phyloP scores from a whole-genome alignment of 2,113 vertebrate species.

The Stegostoma tigrinum region DNA sequence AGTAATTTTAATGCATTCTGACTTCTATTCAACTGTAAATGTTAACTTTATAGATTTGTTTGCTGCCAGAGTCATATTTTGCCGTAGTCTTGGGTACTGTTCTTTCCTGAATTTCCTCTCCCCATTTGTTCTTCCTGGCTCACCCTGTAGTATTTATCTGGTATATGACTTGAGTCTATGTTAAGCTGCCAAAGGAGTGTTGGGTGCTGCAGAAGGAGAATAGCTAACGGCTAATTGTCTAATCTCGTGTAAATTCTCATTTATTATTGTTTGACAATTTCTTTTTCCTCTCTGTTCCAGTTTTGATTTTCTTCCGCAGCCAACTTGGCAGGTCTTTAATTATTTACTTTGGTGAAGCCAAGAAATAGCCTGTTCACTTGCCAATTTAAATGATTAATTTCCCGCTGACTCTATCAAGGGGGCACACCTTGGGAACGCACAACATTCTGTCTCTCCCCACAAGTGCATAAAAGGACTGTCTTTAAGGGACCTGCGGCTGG shows the following conservation, averaged over 20 bases:
- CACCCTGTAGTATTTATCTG: background rate
- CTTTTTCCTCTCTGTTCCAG: background rate
- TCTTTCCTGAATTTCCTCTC: background rate
- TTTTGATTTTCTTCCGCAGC: background rate
- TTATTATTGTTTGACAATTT: background rate
- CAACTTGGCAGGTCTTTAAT: background rate
- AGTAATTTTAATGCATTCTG: background rate
- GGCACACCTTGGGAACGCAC: too few relatives aligned
- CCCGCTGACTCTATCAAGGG: too few relatives aligned
- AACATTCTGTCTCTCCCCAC: too few relatives aligned
- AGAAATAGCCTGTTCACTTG: too few relatives aligned
- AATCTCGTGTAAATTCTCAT: background rate
- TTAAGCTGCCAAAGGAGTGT: background rate
- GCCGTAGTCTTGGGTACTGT: background rate
- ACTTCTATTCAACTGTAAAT: background rate
- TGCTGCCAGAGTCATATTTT: background rate
- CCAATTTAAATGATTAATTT: too few relatives aligned
- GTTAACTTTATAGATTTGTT: background rate
- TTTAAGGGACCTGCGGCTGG: too few relatives aligned
- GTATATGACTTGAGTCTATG: background rate
- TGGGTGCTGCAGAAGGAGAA: background rate
- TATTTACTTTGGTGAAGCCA: too few relatives aligned
- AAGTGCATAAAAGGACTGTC: too few relatives aligned
- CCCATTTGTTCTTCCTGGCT: background rate
- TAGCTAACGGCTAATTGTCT: background rate